Base-by-base conservation (phyloP, 35 echinoderm and acorn worm species). In the Anneissia japonica region DNA sequence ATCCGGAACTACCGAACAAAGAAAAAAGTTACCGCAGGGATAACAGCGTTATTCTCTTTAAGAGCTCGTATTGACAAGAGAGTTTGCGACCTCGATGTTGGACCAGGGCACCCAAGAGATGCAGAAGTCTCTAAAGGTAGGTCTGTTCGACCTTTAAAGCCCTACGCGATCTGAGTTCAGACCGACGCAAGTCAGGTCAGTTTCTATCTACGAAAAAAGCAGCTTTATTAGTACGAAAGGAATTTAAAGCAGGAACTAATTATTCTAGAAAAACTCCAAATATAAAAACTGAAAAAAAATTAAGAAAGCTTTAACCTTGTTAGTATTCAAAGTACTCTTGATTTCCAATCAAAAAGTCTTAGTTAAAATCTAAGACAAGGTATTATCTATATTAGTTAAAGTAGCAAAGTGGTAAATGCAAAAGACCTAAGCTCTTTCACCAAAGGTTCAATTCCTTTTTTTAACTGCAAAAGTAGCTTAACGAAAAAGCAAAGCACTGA, bases 41-140 rank as follows among this genome's bases (percentile, higher is more conserved):
- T 94, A 94, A 94, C 92, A 94, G 93, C 93, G 85, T 94, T 81
- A 94, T 94, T 85, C 90, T 82, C 76, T 91, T 79, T 83, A 79
- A 93, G 87, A 93, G 91, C 82, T 34, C 92, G 64, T 80, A 94
- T 94, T 94, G 92, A 90, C 79, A 77, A 90, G 74, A 46, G 89
- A 84, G 92, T 79, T 94, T 93, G 92, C 92, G 92, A 94, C 92
- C 92, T 94, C 88, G 92, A 94, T 94, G 92, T 94, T 94, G 92
- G 92, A 94, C 90, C 83, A 75, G 84, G 92, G 51, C 46, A 56
- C 41, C 92, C 87, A 79, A 82, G 82, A 45, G 87, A 43, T 93
- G 92, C 81, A 94, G 84, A 34, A 90, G 88, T 46, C 86, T 79
- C 83, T 83, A 40, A 94, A 46, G 88, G 84, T 90, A 87, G 88